Evolutionary conservation across 2,888 invertebrate genomes (phyloP), one percentile per base, ranked within the genome.

Genomic region (Nezara viridula): DNA sequence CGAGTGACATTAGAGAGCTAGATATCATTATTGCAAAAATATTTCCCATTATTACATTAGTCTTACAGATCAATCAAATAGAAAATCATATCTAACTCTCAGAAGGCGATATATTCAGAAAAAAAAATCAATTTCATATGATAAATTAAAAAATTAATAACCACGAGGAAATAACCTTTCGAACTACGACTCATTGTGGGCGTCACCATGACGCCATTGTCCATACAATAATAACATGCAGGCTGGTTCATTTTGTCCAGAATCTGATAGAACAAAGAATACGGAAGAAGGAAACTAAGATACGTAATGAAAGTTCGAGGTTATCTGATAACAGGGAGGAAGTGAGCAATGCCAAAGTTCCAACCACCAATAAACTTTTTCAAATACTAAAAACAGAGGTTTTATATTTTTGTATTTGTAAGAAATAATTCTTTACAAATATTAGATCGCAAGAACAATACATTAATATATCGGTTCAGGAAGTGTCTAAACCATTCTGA

Each of bases 251-350:
- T 44, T 81, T 47, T 40, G 81, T 24, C 81, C 81, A 81, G 40
- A 81, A 5, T 81, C 44, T 6, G 81, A 44, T 12, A 44, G n/a
- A 47, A 81, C 81, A 81, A 81, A 81, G 44, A n/a, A 81, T n/a
- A 47, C 44, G 81, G 81, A 81, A 81, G 81, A 14, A 81, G 81
- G 81, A 81, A 81, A 44, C 44, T 47, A n/a, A 81, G 44, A 12
- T n/a, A 40, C n/a, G 16, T 81, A 81, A 81, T 81, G 40, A 73
- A 81, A 81, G 81, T 40, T 44, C 81, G 81, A 81, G 81, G 81
- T 81, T 24, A 44, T 81, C 81, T n/a, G 81, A 44, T 81, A 81
- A 81, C 44, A 40, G 81, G 12, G 44, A 81, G 81, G 44, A 81
- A 81, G 44, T 47, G 24, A 24, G n/a, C 44, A 81, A 47, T 44